These are phyloP conservation scores for Hapalemur alaotrensis DNA, from an alignment of 2,797 vertebrate genomes.

Conservation along the genomic window DNA sequence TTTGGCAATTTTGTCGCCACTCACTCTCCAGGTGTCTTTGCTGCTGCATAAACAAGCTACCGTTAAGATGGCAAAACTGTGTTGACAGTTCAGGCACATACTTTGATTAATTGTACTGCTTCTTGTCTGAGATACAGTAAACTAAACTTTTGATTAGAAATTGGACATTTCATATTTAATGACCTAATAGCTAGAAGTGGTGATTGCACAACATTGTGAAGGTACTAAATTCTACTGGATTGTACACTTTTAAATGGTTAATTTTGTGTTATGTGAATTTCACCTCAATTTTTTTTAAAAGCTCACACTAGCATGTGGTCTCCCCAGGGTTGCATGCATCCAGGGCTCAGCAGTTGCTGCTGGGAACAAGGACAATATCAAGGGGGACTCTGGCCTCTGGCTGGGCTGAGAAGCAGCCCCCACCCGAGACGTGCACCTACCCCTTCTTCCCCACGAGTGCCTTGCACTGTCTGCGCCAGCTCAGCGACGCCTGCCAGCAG, in stretches of 20 bases:
- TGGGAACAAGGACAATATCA: background rate
- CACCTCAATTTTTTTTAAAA: background rate
- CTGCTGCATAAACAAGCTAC: no score
- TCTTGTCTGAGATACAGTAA: no score
- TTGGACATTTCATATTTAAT: no score
- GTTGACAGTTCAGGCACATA: no score
- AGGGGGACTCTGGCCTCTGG: background rate
- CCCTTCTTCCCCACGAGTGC: no score
- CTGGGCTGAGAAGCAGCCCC: no score
- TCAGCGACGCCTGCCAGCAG: background rate
- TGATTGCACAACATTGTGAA: background rate
- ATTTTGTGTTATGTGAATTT: background rate
- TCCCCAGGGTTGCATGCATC: background rate
- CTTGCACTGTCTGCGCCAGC: background rate
- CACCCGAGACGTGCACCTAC: background rate
- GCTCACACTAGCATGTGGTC: background rate
- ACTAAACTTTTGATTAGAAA: no score
- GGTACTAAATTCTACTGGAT: background rate
- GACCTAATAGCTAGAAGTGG: background rate
- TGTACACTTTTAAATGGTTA: background rate
- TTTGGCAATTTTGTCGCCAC: no score
- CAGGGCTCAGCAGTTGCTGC: background rate
- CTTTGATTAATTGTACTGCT: no score
- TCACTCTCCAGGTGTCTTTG: no score
- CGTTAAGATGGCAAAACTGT: no score